Percentiles rank a stretch among this genome's conserved stretches.
These are phyloP conservation scores for Brachyrhaphis roseni DNA, from an alignment of 2,797 vertebrate species.

Conservation along the genomic window DNA sequence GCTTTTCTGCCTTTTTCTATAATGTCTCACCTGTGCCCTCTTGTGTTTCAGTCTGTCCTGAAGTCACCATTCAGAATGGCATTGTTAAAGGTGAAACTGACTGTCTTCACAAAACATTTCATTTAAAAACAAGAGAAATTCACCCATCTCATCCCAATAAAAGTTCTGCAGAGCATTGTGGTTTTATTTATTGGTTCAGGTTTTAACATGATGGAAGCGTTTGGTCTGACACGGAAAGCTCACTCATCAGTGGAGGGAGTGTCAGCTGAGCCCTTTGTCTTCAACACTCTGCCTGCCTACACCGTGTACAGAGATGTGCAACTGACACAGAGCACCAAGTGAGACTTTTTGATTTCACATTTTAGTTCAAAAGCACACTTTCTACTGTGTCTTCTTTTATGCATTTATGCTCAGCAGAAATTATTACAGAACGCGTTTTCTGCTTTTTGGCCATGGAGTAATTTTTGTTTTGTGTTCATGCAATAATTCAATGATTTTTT, in stretches of 20 bases:
- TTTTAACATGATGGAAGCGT: slow-evolving; percentile 93
- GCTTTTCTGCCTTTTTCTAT: neutral
- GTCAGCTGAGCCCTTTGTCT: slow-evolving; percentile 86
- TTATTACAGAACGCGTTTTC: neutral
- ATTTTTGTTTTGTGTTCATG: neutral
- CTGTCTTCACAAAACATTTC: neutral
- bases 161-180: neutral
- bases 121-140: neutral
- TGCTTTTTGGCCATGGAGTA: neutral
- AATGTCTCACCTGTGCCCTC: slow-evolving; percentile 23
- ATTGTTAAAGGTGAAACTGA: slow-evolving; percentile 76
- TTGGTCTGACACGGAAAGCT: slow-evolving; percentile 86
- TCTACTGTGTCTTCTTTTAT: neutral
- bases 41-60: slow-evolving; percentile 81
- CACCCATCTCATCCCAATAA: neutral
- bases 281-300: slow-evolving; percentile 84
- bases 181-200: slow-evolving; percentile 72
- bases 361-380: neutral
- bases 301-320: slow-evolving; percentile 87
- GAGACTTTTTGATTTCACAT: slow-evolving; percentile 29
- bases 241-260: slow-evolving; percentile 89
- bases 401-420: neutral
- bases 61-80: slow-evolving; percentile 81
- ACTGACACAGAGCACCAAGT: slow-evolving; percentile 90
- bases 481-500: neutral